Percentiles rank a stretch among this genome's conserved stretches.
phyloP scores from a whole-genome alignment of 1,140 invertebrate genomes.

The Colletes gigas region DNA sequence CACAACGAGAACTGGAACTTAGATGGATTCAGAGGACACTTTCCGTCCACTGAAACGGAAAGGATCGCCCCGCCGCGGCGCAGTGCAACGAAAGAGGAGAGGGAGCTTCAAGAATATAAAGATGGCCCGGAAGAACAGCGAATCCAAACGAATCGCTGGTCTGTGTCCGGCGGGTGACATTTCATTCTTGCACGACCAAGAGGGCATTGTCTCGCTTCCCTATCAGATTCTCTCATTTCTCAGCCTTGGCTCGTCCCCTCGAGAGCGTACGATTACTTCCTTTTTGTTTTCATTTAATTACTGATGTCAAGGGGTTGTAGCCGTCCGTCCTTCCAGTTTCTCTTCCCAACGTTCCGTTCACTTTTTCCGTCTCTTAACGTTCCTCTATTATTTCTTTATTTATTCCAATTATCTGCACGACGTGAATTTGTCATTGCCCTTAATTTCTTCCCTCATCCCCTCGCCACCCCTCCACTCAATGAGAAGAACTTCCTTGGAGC shows the following conservation, averaged over 20 bases:
- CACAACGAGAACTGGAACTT: not conserved
- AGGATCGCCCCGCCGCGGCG: slow-evolving; percentile 22
- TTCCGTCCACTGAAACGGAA: slow-evolving; percentile 43
- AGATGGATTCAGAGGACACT: not conserved
- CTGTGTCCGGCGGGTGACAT: slow-evolving; percentile 72
- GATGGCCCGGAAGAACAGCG: slow-evolving; percentile 61
- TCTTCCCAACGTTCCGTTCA: slow-evolving; percentile 52
- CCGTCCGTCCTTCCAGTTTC: slow-evolving; percentile 40
- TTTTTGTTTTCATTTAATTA: slow-evolving; percentile 82
- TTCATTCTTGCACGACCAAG: slow-evolving; percentile 69
- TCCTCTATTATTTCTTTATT: slow-evolving; percentile 80
- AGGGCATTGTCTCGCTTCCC: slow-evolving; percentile 69
- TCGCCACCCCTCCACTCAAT: not conserved
- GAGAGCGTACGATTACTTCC: slow-evolving; percentile 80
- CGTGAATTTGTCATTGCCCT: slow-evolving; percentile 81
- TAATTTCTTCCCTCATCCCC: slow-evolving; percentile 73
- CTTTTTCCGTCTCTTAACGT: slow-evolving; percentile 70
- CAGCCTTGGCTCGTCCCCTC: slow-evolving; percentile 69
- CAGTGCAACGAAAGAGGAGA: slow-evolving; percentile 39
- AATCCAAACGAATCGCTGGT: slow-evolving; percentile 70
- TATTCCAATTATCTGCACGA: slow-evolving; percentile 80
- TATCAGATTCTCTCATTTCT: slow-evolving; percentile 73
- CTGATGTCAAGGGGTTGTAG: slow-evolving; percentile 81
- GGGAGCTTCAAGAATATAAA: slow-evolving; percentile 52
- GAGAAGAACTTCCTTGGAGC: not conserved